These are phyloP conservation scores for Branchipolynoe longqiensis DNA, from an alignment of 2,888 invertebrate genomes.

Conservation along the genomic window DNA sequence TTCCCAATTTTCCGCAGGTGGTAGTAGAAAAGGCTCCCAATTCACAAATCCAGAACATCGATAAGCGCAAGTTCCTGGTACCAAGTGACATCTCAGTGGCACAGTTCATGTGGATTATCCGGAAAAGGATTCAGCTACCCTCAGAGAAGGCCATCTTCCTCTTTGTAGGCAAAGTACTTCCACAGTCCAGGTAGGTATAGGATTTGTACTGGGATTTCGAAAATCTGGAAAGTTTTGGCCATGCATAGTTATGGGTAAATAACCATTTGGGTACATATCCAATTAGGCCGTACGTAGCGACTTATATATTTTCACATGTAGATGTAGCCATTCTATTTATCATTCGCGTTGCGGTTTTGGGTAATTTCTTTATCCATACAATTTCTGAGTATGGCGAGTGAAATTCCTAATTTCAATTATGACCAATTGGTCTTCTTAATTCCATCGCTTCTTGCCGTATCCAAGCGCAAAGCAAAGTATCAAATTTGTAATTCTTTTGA, in stretches of 20 bases:
- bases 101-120: constrained; percentile 83
- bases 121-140: constrained; percentile 82
- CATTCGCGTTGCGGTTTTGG: too few species aligned
- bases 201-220: too few species aligned
- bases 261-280: too few species aligned
- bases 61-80: constrained; percentile 83
- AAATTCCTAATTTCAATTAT: not conserved
- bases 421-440: too few species aligned
- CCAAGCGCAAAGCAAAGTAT: too few species aligned
- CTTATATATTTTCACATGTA: too few species aligned
- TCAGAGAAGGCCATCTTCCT: constrained; percentile 83
- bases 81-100: constrained; percentile 83
- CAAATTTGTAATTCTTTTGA: too few species aligned
- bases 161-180: constrained; percentile 82
- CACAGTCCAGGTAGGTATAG: constrained; percentile 82
- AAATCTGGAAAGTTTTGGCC: too few species aligned
- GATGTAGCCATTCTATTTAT: too few species aligned
- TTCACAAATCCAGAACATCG: constrained; percentile 81
- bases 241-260: too few species aligned
- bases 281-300: too few species aligned
- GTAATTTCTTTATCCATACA: not conserved
- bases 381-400: not conserved
- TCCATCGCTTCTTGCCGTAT: too few species aligned
- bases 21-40: constrained; percentile 82
- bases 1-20: constrained; percentile 77